phyloP scores from a whole-genome alignment of 2,113 vertebrate genomes.

The Zosterops lateralis region DNA sequence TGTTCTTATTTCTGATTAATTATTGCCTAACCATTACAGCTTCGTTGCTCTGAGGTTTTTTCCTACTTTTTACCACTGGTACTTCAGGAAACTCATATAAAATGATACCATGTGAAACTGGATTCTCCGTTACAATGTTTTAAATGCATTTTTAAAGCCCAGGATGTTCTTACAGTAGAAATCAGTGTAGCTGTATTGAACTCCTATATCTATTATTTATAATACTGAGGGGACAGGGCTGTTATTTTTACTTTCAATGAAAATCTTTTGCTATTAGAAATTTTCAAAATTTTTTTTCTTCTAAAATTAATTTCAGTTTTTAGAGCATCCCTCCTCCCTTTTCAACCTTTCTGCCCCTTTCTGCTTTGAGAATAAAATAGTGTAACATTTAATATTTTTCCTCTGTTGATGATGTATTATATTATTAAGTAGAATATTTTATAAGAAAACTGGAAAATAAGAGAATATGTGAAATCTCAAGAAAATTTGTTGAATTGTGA shows the following conservation, averaged over 20 bases:
- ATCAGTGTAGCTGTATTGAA: not conserved
- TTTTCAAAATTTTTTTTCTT: not conserved
- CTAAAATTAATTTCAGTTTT: not conserved
- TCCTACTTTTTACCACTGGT: not conserved
- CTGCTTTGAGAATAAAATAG: not conserved
- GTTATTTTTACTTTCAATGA: not conserved
- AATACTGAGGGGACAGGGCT: not conserved
- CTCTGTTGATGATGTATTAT: not conserved
- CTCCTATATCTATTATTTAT: not conserved
- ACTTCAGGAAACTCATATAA: not conserved
- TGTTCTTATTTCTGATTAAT: constrained; percentile 1
- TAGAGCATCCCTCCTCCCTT: not conserved
- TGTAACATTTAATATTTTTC: not conserved
- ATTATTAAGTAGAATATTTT: not conserved
- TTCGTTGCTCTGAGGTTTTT: accelerated
- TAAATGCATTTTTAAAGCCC: not conserved
- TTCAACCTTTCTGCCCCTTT: not conserved
- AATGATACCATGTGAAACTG: not conserved
- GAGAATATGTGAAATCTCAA: not conserved
- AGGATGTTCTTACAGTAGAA: not conserved
- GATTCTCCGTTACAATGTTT: not conserved
- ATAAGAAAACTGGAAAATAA: not conserved
- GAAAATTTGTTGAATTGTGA: not conserved
- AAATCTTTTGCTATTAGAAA: not conserved
- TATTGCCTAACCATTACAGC: not conserved